Percentiles rank a stretch among this genome's conserved stretches.
These are phyloP conservation scores for Molossus alvarezi DNA, from an alignment of 2,797 vertebrate genomes.

Conservation along the genomic window DNA sequence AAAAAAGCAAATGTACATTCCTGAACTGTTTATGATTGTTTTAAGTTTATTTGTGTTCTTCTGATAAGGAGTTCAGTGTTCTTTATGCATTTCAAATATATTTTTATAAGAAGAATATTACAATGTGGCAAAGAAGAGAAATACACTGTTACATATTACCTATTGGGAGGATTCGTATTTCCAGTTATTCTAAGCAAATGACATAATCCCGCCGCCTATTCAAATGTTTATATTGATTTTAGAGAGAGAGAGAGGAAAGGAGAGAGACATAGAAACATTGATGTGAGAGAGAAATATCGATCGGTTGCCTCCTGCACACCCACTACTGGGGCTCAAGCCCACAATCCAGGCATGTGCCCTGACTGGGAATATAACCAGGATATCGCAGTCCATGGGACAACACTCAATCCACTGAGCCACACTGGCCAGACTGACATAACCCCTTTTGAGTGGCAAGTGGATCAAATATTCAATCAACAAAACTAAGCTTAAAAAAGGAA, in stretches of 20 bases:
- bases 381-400: too few species aligned
- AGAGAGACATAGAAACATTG: too few species aligned
- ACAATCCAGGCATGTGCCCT: too few species aligned
- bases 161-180: neutral
- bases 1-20: neutral
- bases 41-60: neutral
- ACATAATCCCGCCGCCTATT: too few species aligned
- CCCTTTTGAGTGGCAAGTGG: neutral
- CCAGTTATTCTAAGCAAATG: neutral
- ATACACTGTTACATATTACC: neutral
- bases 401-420: too few species aligned
- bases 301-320: too few species aligned
- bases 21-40: neutral
- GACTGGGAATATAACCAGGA: too few species aligned
- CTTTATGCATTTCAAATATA: neutral
- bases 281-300: too few species aligned
- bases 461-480: neutral
- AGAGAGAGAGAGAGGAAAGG: too few species aligned
- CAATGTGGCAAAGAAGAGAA: neutral
- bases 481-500: neutral
- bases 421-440: neutral
- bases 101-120: slow-evolving; percentile 45
- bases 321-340: too few species aligned
- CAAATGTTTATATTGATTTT: too few species aligned
- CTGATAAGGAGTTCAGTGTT: neutral